A percentile compares a stretch with the other conserved stretches of the same genome.
These are phyloP conservation scores for Passerculus sandwichensis DNA, from an alignment of 2,797 vertebrate species.

Conservation along the genomic window DNA sequence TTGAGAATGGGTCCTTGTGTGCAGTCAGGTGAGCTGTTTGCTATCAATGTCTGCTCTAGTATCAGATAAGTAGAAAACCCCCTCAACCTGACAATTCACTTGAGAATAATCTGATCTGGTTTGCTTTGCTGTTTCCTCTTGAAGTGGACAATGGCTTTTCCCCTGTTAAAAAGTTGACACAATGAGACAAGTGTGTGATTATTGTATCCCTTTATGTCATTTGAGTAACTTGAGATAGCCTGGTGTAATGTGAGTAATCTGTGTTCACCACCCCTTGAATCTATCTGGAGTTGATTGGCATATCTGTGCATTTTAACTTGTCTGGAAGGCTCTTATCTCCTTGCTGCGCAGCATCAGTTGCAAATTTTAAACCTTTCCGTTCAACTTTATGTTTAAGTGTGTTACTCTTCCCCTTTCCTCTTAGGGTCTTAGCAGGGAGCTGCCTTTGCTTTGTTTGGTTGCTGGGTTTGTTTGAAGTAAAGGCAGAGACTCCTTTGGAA, in stretches of 20 bases:
- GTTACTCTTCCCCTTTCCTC: constrained; percentile 28
- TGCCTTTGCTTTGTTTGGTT: constrained; percentile 19
- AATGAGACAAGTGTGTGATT: constrained; percentile 75
- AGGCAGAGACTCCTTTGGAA: constrained; percentile 12
- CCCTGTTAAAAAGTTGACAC: constrained; percentile 70
- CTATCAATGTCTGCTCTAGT: constrained; percentile 15
- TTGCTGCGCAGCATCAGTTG: constrained; percentile 35
- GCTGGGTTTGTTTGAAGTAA: constrained; percentile 59
- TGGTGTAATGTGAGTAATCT: constrained; percentile 40
- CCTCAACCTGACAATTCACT: constrained; percentile 68
- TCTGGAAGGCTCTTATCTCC: constrained; percentile 65
- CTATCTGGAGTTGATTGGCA: constrained; percentile 58
- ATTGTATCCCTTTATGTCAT: constrained; percentile 71
- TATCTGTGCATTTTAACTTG: constrained; percentile 58
- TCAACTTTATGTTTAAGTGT: constrained; percentile 60
- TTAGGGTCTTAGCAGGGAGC: constrained; percentile 3
- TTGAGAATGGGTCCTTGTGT: constrained; percentile 40
- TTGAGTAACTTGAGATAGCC: constrained; percentile 61
- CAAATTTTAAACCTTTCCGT: constrained; percentile 65
- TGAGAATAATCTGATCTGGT: constrained; percentile 70
- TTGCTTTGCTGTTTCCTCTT: constrained; percentile 64
- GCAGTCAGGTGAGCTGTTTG: constrained; percentile 42
- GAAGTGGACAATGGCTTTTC: constrained; percentile 73
- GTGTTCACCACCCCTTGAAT: constrained; percentile 43
- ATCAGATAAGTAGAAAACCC: constrained; percentile 58